A percentile compares a stretch with the other conserved stretches of the same genome.
Conservation (phyloP, 2,797 vertebrate genomes). For the Paguma larvata region DNA sequence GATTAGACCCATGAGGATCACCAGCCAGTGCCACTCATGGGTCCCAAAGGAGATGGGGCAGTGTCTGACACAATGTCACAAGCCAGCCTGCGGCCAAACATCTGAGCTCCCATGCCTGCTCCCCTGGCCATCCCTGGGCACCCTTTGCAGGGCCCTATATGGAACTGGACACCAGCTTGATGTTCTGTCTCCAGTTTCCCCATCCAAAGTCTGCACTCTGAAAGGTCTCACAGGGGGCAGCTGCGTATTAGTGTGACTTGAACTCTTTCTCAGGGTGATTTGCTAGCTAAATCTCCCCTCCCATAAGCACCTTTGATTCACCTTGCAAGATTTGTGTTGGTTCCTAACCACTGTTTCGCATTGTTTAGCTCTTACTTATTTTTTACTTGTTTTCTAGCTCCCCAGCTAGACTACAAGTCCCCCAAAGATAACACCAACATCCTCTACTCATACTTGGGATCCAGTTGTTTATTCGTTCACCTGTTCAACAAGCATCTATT, state of each 20-base stretch:
- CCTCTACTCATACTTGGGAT: neutral
- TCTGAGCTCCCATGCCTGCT: neutral
- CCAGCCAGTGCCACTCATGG: no score
- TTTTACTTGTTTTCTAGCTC: neutral
- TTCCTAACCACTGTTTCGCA: neutral
- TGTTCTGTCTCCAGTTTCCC: neutral
- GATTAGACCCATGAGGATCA: no score
- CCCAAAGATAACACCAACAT: neutral
- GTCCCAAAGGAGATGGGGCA: no score
- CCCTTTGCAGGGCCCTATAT: neutral
- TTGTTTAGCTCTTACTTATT: neutral
- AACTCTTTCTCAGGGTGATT: neutral
- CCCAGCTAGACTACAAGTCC: neutral
- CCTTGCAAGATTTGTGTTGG: neutral
- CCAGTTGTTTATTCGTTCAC: neutral
- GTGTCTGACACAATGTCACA: neutral
- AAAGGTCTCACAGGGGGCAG: neutral
- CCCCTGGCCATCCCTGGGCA: neutral
- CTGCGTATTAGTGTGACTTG: neutral
- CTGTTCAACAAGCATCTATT: neutral
- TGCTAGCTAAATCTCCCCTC: constrained; percentile 5
- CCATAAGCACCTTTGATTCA: neutral
- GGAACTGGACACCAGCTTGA: neutral
- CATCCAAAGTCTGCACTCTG: neutral
- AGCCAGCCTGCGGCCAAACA: neutral